phyloP scores from a whole-genome alignment of 2,113 vertebrate genomes.

The Nothobranchius kuhntae region DNA sequence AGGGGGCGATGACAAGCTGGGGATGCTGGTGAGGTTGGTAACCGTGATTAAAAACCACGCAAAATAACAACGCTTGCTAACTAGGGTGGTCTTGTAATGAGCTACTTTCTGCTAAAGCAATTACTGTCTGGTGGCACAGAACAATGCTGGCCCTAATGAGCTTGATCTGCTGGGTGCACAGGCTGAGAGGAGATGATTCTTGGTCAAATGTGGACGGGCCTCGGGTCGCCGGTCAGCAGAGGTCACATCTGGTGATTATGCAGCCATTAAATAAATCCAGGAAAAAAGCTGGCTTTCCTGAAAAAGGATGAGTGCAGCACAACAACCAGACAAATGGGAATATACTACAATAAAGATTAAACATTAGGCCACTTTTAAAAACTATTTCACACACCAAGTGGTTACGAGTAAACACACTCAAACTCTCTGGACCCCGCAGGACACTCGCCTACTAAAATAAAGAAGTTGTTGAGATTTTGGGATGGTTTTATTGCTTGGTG shows the following conservation, averaged over 20 bases:
- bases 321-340: background rate
- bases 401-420: background rate
- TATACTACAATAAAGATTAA: background rate
- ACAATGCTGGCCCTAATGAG: constrained; percentile 48
- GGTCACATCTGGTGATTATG: constrained; percentile 26
- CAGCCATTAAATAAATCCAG: constrained; percentile 31
- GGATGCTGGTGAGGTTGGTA: constrained; percentile 35
- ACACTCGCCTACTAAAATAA: background rate
- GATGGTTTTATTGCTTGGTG: no score
- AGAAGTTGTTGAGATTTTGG: background rate
- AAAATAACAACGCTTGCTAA: constrained; percentile 31
- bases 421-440: background rate
- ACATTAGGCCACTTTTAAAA: background rate
- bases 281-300: background rate
- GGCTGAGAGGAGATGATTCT: constrained; percentile 11
- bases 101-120: constrained; percentile 43
- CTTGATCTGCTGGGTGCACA: constrained; percentile 24
- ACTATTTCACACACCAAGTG: background rate
- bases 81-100: constrained; percentile 44
- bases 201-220: constrained; percentile 15
- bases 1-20: constrained; percentile 9
- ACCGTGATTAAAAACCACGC: constrained; percentile 54
- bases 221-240: constrained; percentile 28
- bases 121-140: constrained; percentile 54
- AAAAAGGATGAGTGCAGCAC: constrained; percentile 6